Percentiles rank a stretch among this genome's conserved stretches.
phyloP scores from a whole-genome alignment of 2,113 vertebrate species.

The Lepus americanus region DNA sequence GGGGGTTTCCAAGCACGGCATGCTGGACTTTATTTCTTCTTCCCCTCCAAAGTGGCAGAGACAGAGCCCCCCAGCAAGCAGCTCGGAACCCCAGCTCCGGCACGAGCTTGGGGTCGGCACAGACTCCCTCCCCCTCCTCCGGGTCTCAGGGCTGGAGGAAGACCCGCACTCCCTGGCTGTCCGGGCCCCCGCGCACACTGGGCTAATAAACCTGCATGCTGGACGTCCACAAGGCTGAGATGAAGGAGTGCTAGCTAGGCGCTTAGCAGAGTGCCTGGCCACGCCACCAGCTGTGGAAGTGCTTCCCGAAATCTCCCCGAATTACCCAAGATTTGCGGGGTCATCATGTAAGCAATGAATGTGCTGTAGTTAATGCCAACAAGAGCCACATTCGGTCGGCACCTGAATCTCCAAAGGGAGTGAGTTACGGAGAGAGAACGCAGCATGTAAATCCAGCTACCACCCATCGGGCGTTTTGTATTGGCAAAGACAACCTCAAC shows the following conservation, averaged over 20 bases:
- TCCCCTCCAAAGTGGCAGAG: neutral
- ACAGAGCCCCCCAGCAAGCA: accelerated
- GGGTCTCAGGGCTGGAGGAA: neutral
- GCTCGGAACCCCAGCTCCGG: neutral
- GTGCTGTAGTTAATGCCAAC: neutral
- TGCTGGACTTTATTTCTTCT: neutral
- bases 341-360: neutral
- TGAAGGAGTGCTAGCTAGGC: neutral
- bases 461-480: neutral
- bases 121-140: neutral
- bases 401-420: neutral
- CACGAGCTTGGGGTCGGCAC: accelerated
- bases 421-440: neutral
- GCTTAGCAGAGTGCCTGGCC: neutral
- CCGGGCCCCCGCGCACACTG: neutral
- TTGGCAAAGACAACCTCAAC: neutral
- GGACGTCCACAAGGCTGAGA: neutral
- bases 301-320: neutral
- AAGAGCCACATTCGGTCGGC: accelerated
- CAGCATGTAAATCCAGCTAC: neutral
- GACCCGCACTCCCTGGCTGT: no score
- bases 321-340: neutral
- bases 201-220: no score
- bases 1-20: neutral
- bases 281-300: neutral